These are phyloP conservation scores for Stenopsyche tienmushanensis DNA, from an alignment of 1,140 invertebrate species.

Conservation along the genomic window DNA sequence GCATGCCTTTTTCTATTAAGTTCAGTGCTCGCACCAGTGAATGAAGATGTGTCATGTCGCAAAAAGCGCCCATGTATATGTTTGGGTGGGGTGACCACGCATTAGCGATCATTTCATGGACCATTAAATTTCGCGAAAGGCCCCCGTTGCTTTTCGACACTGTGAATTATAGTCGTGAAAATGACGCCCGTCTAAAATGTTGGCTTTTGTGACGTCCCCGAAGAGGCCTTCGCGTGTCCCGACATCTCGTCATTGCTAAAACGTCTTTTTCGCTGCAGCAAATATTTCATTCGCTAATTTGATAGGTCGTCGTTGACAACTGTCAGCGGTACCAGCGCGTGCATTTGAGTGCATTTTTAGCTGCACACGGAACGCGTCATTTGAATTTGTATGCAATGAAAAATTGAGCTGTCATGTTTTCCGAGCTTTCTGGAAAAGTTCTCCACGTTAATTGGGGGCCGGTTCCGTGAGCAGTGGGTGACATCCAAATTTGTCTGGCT, in stretches of 20 bases:
- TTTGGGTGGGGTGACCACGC: slow-evolving; percentile 33
- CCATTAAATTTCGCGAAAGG: slow-evolving; percentile 35
- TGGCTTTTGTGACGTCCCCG: too few species aligned
- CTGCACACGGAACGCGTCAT: neutral
- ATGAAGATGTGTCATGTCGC: neutral
- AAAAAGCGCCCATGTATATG: neutral
- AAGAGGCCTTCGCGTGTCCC: too few species aligned
- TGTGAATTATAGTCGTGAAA: slow-evolving; percentile 36
- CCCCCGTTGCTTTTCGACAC: slow-evolving; percentile 28
- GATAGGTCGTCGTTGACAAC: too few species aligned
- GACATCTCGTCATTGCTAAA: too few species aligned
- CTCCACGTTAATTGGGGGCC: neutral
- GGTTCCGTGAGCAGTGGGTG: slow-evolving; percentile 1
- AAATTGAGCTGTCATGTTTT: neutral
- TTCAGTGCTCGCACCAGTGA: too few species aligned
- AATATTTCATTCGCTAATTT: too few species aligned
- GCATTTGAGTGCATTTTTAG: neutral
- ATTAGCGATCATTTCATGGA: slow-evolving; percentile 40
- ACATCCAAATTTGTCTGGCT: slow-evolving; percentile 18
- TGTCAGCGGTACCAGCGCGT: neutral
- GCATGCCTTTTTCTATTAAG: too few species aligned
- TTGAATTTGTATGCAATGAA: neutral
- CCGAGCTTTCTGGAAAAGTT: neutral
- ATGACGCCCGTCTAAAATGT: too few species aligned
- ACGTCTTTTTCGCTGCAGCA: too few species aligned